phyloP scores from a whole-genome alignment of 2,888 invertebrate genomes.

The Stenchaetothrips biformis region DNA sequence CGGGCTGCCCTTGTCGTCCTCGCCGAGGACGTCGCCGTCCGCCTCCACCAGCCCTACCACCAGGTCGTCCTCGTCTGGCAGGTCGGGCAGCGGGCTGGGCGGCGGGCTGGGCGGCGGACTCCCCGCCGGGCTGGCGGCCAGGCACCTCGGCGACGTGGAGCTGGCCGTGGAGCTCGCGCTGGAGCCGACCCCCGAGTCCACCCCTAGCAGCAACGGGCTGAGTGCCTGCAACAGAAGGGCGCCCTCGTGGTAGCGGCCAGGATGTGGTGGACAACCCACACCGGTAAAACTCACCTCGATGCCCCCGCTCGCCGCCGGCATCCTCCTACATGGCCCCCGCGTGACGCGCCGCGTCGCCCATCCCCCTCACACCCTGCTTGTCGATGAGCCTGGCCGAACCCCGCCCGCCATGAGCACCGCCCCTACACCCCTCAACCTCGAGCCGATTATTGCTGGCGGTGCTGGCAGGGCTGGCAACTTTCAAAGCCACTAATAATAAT shows the following conservation, averaged over 20 bases:
- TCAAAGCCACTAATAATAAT: too few relatives aligned
- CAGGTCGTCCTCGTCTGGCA: background rate
- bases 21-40: background rate
- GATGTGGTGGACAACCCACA: too few relatives aligned
- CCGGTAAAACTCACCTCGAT: background rate
- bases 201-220: background rate
- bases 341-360: background rate
- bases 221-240: background rate
- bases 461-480: too few relatives aligned
- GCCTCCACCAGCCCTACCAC: background rate
- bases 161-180: conserved; percentile 15
- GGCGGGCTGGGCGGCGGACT: background rate
- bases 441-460: background rate
- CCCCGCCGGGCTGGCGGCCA: background rate
- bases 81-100: background rate
- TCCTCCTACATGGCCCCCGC: background rate
- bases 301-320: conserved; percentile 17
- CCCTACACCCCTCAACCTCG: background rate
- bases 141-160: conserved; percentile 17
- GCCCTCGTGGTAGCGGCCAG: too few relatives aligned
- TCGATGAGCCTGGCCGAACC: background rate
- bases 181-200: conserved; percentile 18
- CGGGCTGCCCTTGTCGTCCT: background rate
- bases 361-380: background rate
- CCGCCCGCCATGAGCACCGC: background rate